Evolutionary conservation across 2,797 vertebrate genomes (phyloP), one percentile per base, ranked within the genome.

Genomic region (Aeoliscus strigatus): DNA sequence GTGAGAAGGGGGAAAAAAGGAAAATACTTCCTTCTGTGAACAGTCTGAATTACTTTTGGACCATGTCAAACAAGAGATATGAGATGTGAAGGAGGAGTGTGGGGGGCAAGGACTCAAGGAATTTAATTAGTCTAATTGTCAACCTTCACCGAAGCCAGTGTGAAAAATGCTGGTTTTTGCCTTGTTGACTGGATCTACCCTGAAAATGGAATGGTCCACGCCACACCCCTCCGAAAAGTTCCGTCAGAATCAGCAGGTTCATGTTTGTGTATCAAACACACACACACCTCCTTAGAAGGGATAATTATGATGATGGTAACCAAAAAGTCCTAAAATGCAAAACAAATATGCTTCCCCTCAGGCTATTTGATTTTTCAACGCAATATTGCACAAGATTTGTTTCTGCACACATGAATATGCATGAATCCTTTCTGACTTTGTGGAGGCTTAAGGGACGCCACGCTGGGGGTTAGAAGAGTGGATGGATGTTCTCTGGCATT

Each of bases 401-500:
- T 23, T 14, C 4, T 40, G 34, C 39, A 53, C 6, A 9, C 3
- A 31, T 47, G 2, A 27, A 32, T 13, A 23, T 3, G 27, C 31
- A 45, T 32, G 54, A 25, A 12, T 17, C 28, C 47, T 45, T 34
- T 37, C 24, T 6, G n/a, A 14, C 26, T 18, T 14, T 30, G 26
- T 12, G 8, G 7, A 1, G 37, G 37, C 47, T 11, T 36, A 36
- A 28, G 49, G 36, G 16, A 39, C 37, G 34, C 28, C 4, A 1
- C 12, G 14, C 27, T 18, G 38, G 23, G 44, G 37, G 27, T 36
- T 47, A 21, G 38, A 51, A 55, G 43, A 26, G 13, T 32, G 47
- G 54, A 23, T 34, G 55, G 68, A 46, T 75, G 75, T 76, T 77
- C 52, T 80, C 65, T 75, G 73, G 68, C 63, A 61, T 73, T 75